Evolutionary conservation across 2,888 invertebrate genomes (phyloP).

Genomic region (Lumbricus terrestris): DNA sequence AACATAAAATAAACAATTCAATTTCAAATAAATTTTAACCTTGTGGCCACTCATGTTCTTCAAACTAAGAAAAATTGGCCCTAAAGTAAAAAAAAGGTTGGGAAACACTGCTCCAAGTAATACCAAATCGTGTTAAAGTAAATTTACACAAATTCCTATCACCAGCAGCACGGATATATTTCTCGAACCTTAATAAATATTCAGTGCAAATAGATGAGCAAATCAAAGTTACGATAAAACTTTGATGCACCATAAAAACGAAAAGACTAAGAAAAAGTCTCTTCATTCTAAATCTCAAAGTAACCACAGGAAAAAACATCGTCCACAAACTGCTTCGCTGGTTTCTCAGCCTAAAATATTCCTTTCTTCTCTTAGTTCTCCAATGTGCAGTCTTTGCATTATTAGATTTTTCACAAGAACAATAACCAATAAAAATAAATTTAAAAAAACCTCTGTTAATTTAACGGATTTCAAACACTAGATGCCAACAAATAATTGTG

Average conservation of each 20-base stretch:
- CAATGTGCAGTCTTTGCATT: background rate
- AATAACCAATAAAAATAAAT: too few relatives aligned
- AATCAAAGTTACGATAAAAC: background rate
- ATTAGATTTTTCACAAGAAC: background rate
- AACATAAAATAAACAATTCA: too few relatives aligned
- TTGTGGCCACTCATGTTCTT: too few relatives aligned
- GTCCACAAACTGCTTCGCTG: background rate
- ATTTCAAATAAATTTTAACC: too few relatives aligned
- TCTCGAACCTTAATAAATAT: too few relatives aligned
- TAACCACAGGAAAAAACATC: background rate
- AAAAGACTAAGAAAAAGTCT: background rate
- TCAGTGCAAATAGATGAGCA: background rate
- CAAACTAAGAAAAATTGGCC: too few relatives aligned
- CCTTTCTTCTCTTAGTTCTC: background rate
- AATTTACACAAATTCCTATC: too few relatives aligned
- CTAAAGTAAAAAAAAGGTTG: too few relatives aligned
- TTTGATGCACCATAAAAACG: too few relatives aligned
- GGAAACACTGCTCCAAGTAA: too few relatives aligned
- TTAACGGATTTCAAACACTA: background rate
- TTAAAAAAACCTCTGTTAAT: background rate
- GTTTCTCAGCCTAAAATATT: background rate
- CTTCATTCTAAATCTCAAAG: background rate
- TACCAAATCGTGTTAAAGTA: too few relatives aligned
- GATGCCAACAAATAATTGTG: background rate
- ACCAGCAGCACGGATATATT: too few relatives aligned